Percentiles rank a stretch among this genome's conserved stretches.
These are phyloP conservation scores for Drosophila bocqueti DNA, from an alignment of 1,140 invertebrate species.

Conservation along the genomic window DNA sequence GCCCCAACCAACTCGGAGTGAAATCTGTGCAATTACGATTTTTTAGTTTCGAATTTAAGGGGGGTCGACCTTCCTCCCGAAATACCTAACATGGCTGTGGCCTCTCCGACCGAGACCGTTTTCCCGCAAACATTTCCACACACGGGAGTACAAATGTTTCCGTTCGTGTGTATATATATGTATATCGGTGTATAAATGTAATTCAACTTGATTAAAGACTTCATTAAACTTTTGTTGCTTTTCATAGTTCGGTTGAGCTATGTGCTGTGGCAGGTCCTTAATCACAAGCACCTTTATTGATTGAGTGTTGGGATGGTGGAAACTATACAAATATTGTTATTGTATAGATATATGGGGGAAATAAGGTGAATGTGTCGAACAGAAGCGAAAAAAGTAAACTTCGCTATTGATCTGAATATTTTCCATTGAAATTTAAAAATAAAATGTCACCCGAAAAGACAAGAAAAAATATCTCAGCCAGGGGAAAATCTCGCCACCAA, in stretches of 20 bases:
- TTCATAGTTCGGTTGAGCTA: conserved; percentile 12
- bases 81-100: conserved; percentile 51
- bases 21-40: conserved; percentile 19
- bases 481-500: conserved; percentile 2
- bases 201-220: conserved; percentile 74
- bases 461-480: neutral
- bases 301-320: neutral
- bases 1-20: conserved; percentile 6
- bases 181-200: conserved; percentile 11
- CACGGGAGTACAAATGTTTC: neutral
- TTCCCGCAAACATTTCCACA: conserved; percentile 25
- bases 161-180: neutral
- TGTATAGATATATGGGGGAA: neutral
- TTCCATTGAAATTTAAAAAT: conserved; percentile 1
- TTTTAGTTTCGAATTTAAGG: conserved; percentile 21
- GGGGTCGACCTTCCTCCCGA: neutral
- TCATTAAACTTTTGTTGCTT: conserved; percentile 68
- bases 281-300: neutral
- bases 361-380: neutral
- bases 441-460: conserved; percentile 1
- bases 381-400: neutral
- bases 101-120: conserved; percentile 13
- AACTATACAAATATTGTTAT: neutral
- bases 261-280: neutral
- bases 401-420: neutral